Evolutionary conservation across 2,797 vertebrate species (phyloP), one percentile per base, ranked within the genome.

Genomic region (Eupleurogrammus muticus): DNA sequence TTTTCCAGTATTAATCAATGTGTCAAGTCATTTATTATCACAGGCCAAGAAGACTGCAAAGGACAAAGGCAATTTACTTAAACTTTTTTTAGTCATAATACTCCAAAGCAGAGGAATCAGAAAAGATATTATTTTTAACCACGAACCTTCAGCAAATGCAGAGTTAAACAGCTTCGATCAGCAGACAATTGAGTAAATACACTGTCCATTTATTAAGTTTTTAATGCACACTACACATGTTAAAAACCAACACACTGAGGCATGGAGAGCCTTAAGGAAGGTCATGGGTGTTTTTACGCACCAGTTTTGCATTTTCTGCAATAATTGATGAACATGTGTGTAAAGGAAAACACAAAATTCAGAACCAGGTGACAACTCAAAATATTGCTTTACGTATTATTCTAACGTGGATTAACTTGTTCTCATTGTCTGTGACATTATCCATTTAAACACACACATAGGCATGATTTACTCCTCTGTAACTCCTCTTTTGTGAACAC

Each of bases 1-100:
- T 42, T 73, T 51, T 35, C 16, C 13, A n/a, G 9, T 42, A 8
- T 51, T 24, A 50, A 50, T 58, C 55, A 48, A 0, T 64, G 23
- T 47, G 36, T 50, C 17, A 32, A 34, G 58, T 66, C 0, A 67
- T 73, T 24, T 72, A 10, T 62, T 61, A 69, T 66, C 35, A n/a
- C 42, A n/a, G n/a, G 2, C 28, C 5, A 49, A 8, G 23, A 1
- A 36, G 2, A 13, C 36, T 20, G 62, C 35, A 28, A 47, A 16
- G 16, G 19, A 63, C 47, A 54, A 53, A 19, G 24, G 10, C 44
- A 60, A 34, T 69, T 69, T 48, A 58, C 4, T 32, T 35, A 19
- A 59, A 56, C 13, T 32, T 64, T 28, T 61, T 54, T 58, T 42
- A 3, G 7, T 19, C 21, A n/a, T 58, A 63, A 55, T 36, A 34